Evolutionary conservation across 2,797 vertebrate genomes (phyloP).

Genomic region (Spea hammondii): DNA sequence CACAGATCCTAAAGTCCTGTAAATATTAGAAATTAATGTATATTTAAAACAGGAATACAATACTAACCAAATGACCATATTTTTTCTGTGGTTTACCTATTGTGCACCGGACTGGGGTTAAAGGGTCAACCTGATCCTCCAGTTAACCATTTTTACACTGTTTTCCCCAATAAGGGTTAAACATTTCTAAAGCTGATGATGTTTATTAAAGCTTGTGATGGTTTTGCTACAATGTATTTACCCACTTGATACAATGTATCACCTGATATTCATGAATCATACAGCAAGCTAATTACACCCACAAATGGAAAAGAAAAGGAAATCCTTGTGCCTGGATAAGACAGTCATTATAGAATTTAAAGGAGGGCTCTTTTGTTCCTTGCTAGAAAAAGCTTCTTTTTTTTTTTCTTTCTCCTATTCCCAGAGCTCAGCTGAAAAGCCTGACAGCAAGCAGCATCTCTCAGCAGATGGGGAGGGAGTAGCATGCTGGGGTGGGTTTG

Average conservation of each 20-base stretch:
- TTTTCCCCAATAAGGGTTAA: too few species aligned
- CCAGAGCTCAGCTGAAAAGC: constrained; percentile 8
- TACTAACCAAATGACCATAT: too few species aligned
- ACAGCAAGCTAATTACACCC: constrained; percentile 14
- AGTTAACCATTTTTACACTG: too few species aligned
- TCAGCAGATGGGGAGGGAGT: constrained; percentile 15
- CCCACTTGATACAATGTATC: constrained; percentile 8
- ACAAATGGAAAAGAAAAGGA: neutral
- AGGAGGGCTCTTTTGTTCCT: constrained; percentile 34
- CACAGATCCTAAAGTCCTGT: too few species aligned
- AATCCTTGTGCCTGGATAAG: constrained; percentile 4
- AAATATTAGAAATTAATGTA: too few species aligned
- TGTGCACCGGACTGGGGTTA: too few species aligned
- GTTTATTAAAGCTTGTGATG: neutral
- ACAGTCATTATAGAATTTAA: constrained; percentile 24
- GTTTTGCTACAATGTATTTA: neutral
- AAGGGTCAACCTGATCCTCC: too few species aligned
- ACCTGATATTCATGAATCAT: constrained; percentile 19
- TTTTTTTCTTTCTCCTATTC: neutral
- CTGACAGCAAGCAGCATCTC: constrained; percentile 9
- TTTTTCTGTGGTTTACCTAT: too few species aligned
- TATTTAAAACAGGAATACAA: too few species aligned
- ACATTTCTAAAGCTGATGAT: neutral
- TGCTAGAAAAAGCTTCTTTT: neutral
- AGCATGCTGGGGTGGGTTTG: constrained; percentile 29